Evolutionary conservation across 2,888 invertebrate genomes (phyloP).

Genomic region (Hyalella azteca): DNA sequence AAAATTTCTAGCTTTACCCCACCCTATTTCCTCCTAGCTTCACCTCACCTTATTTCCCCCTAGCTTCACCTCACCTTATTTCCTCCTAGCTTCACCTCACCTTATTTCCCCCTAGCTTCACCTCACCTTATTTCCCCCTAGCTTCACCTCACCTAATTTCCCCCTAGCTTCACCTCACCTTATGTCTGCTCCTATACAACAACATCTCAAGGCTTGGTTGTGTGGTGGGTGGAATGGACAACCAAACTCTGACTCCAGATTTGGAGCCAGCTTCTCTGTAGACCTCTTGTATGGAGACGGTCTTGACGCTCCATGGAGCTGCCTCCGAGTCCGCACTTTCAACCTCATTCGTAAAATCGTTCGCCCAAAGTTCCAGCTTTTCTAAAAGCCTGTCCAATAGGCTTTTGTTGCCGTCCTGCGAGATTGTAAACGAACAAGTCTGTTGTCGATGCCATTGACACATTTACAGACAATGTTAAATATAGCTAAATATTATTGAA

Average conservation of each 20-base stretch:
- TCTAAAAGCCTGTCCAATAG: neutral
- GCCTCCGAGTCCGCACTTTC: neutral
- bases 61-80: no score
- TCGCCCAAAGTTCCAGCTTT: constrained; percentile 23
- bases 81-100: no score
- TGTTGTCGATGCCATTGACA: no score
- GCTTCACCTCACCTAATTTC: no score
- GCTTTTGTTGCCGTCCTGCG: constrained; percentile 10
- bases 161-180: neutral
- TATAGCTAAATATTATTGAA: no score
- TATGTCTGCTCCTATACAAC: constrained; percentile 7
- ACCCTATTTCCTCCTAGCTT: no score
- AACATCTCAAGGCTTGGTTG: constrained; percentile 18
- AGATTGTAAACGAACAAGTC: no score
- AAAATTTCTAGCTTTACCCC: no score
- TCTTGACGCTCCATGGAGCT: constrained; percentile 10
- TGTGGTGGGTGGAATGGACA: neutral
- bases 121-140: no score
- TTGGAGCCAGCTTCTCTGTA: constrained; percentile 20
- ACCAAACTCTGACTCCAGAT: neutral
- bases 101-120: no score
- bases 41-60: no score
- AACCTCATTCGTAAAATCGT: neutral
- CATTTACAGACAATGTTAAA: no score
- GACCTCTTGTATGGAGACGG: constrained; percentile 34